A percentile compares a stretch with the other conserved stretches of the same genome.
Conservation (phyloP, 2,797 vertebrate species). For the Dicrostonyx torquatus region DNA sequence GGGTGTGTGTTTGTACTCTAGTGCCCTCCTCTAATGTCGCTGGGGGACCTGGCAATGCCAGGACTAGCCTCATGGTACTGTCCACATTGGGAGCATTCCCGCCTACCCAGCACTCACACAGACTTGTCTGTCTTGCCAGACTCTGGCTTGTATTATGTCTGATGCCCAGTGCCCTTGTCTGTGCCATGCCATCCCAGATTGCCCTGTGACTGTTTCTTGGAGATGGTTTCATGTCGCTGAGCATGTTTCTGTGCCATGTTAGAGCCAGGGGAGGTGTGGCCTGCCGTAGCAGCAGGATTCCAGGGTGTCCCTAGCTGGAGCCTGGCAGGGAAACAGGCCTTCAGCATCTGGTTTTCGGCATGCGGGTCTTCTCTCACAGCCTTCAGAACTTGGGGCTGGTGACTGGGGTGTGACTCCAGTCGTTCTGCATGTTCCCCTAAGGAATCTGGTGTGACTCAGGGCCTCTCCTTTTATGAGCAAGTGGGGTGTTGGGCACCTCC, state of each 20-base stretch:
- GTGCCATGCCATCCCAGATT: neutral
- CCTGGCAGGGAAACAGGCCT: neutral
- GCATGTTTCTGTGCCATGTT: conserved; percentile 13
- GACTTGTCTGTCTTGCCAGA: neutral
- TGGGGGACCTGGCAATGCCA: neutral
- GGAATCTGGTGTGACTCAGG: conserved; percentile 63
- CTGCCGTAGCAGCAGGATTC: neutral
- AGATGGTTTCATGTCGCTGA: neutral
- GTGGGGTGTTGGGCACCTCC: neutral
- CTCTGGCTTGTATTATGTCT: neutral
- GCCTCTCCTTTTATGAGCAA: conserved; percentile 47
- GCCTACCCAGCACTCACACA: neutral
- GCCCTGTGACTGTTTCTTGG: conserved; percentile 13
- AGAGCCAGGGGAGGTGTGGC: neutral
- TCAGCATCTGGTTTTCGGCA: conserved; percentile 34
- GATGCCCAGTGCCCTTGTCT: neutral
- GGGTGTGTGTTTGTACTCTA: too few relatives aligned
- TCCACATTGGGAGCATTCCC: neutral
- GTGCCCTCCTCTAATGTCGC: neutral
- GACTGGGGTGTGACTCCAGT: conserved; percentile 43
- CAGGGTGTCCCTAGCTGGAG: neutral
- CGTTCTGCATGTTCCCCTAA: conserved; percentile 28
- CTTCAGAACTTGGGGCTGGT: neutral
- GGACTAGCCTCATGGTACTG: neutral
- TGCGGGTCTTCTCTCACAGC: conserved; percentile 13